A percentile compares a stretch with the other conserved stretches of the same genome.
These are phyloP conservation scores for Bombus vancouverensis DNA, from an alignment of 1,140 invertebrate species.

Conservation along the genomic window DNA sequence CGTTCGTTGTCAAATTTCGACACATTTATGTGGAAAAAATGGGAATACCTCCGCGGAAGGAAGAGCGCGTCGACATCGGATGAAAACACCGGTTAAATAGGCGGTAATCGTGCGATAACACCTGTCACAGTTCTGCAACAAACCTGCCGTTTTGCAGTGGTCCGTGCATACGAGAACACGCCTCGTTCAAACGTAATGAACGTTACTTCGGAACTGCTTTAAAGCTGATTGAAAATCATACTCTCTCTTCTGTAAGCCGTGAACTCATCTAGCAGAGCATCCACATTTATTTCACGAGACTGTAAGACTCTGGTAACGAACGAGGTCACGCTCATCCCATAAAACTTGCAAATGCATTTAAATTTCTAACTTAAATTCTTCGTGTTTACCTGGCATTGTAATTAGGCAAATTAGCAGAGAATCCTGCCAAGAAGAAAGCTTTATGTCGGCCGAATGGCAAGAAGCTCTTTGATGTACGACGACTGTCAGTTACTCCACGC, in stretches of 20 bases:
- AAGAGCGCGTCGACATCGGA: not conserved
- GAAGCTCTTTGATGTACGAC: not conserved
- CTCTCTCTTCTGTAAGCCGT: not conserved
- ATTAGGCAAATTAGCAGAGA: not conserved
- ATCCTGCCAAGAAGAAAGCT: not conserved
- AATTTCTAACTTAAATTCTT: not conserved
- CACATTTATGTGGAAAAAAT: not conserved
- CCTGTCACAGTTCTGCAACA: constrained; percentile 51
- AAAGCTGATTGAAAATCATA: constrained; percentile 33
- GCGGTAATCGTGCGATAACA: constrained; percentile 59
- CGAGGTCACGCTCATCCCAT: not conserved
- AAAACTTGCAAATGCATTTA: not conserved
- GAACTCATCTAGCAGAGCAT: not conserved
- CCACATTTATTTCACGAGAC: not conserved
- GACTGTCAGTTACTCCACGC: not conserved
- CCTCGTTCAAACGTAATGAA: constrained; percentile 35
- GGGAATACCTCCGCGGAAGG: not conserved
- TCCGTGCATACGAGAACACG: constrained; percentile 50
- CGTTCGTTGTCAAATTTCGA: not conserved
- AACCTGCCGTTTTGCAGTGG: constrained; percentile 38
- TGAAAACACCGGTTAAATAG: constrained; percentile 28
- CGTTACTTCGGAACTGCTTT: constrained; percentile 30
- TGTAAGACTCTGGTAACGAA: not conserved
- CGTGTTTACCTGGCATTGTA: not conserved
- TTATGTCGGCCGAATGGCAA: no score